Percentiles rank a stretch among this genome's conserved stretches.
phyloP scores from a whole-genome alignment of 2,797 vertebrate genomes.

The Eupleurogrammus muticus region DNA sequence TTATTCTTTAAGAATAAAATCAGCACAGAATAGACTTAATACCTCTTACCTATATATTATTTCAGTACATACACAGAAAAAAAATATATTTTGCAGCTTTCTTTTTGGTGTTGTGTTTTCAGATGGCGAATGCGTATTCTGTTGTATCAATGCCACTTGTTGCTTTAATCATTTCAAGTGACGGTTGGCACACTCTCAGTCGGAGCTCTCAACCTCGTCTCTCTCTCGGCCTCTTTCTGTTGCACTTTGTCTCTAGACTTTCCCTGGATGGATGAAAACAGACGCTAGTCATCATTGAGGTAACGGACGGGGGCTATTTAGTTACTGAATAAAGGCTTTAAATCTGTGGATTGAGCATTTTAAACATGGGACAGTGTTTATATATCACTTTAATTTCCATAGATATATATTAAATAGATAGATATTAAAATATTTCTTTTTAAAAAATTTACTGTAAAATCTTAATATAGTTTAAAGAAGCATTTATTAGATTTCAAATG shows the following conservation, averaged over 20 bases:
- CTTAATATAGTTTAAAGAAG: too few species aligned
- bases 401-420: too few species aligned
- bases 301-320: too few species aligned
- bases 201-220: slow-evolving; percentile 47
- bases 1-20: slow-evolving; percentile 88
- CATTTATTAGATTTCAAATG: background rate
- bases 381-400: too few species aligned
- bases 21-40: slow-evolving; percentile 78
- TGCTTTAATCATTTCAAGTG: slow-evolving; percentile 57
- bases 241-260: slow-evolving; percentile 64
- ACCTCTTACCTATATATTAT: slow-evolving; percentile 82
- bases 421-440: too few species aligned
- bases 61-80: slow-evolving; percentile 84
- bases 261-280: slow-evolving; percentile 64
- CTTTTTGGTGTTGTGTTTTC: slow-evolving; percentile 71
- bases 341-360: too few species aligned
- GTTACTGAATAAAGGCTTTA: too few species aligned
- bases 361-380: too few species aligned
- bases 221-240: slow-evolving; percentile 41
- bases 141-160: slow-evolving; percentile 45
- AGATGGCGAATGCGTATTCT: slow-evolving; percentile 58
- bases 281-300: background rate
- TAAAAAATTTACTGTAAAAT: too few species aligned
- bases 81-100: slow-evolving; percentile 72
- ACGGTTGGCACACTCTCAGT: slow-evolving; percentile 48